Conservation (phyloP, 2,797 vertebrate genomes). For the Antrozous pallidus region DNA sequence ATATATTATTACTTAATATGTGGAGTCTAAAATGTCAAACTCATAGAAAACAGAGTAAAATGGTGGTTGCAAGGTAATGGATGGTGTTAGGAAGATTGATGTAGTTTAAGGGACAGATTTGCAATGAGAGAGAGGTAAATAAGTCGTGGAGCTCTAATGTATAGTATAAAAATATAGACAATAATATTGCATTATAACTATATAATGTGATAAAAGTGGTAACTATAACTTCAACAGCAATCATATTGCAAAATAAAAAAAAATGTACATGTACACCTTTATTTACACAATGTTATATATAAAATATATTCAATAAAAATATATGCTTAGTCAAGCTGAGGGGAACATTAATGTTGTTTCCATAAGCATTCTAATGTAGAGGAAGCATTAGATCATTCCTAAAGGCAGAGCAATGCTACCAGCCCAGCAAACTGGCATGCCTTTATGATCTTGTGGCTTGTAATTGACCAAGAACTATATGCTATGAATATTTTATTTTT, state of each 20-base stretch:
- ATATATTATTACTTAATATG: background rate
- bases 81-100: background rate
- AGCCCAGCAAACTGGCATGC: background rate
- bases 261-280: background rate
- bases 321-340: background rate
- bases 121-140: background rate
- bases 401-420: background rate
- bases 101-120: background rate
- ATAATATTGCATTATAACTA: background rate
- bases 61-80: background rate
- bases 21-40: background rate
- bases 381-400: background rate
- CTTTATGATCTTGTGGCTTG: background rate
- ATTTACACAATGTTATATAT: background rate
- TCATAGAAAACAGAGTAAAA: background rate
- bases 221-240: background rate
- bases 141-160: background rate
- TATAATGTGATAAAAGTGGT: background rate
- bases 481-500: slow-evolving; percentile 1
- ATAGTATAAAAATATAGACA: background rate
- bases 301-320: background rate
- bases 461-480: background rate
- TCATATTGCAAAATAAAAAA: background rate
- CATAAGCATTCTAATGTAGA: background rate
- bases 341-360: background rate